Percentiles rank a stretch among this genome's conserved stretches.
phyloP scores from a whole-genome alignment of 2,888 invertebrate species.

The Limnephilus lunatus region DNA sequence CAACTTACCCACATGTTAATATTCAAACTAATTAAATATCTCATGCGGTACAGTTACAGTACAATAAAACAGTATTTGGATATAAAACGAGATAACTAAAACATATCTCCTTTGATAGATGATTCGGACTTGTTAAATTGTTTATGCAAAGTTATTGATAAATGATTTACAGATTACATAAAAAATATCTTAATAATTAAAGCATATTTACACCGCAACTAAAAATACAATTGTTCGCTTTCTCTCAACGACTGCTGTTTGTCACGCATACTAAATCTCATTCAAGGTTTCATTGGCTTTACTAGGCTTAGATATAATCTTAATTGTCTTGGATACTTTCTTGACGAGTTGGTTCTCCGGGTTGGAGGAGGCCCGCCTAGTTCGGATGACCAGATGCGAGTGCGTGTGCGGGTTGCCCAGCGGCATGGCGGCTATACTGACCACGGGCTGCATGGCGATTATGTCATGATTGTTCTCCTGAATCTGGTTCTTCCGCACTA shows the following conservation, averaged over 20 bases:
- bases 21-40: constrained; percentile 16
- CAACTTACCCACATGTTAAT: background rate
- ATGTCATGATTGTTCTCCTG: constrained; percentile 40
- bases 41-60: background rate
- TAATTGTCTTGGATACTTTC: constrained; percentile 56
- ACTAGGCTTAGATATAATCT: constrained; percentile 58
- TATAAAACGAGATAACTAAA: constrained; percentile 60
- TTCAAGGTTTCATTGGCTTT: constrained; percentile 63
- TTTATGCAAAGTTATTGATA: constrained; percentile 45
- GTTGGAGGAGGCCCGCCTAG: constrained; percentile 68
- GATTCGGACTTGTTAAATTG: constrained; percentile 29
- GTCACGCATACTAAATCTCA: constrained; percentile 61
- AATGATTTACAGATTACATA: constrained; percentile 57
- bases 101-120: constrained; percentile 58
- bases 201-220: constrained; percentile 63
- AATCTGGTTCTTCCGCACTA: constrained; percentile 34
- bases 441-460: constrained; percentile 61
- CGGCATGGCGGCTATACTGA: constrained; percentile 65
- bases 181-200: constrained; percentile 62
- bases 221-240: constrained; percentile 59
- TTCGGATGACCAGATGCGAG: constrained; percentile 67
- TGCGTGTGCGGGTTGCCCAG: constrained; percentile 67
- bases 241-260: constrained; percentile 33
- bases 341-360: constrained; percentile 60
- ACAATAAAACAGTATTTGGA: constrained; percentile 24